Conservation (phyloP, 1,140 invertebrate species). For the Bacillus rossius region DNA sequence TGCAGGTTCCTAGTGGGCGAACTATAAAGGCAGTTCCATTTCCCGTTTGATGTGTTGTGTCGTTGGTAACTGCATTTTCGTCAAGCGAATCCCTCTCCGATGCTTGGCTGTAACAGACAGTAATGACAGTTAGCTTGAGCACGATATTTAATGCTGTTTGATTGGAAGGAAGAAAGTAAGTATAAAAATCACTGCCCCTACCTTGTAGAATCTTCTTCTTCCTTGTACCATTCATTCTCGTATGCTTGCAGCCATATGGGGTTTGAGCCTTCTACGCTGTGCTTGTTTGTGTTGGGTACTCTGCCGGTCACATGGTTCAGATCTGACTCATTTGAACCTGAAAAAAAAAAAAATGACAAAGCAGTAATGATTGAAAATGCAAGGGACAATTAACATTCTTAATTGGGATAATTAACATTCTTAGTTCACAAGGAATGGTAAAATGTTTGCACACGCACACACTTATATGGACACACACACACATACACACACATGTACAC, state of each 20-base stretch:
- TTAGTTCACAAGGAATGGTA: too few relatives aligned
- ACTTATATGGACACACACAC: too few relatives aligned
- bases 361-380: too few relatives aligned
- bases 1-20: slow-evolving; percentile 30
- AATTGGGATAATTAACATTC: too few relatives aligned
- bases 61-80: slow-evolving; percentile 72
- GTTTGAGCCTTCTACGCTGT: slow-evolving; percentile 89
- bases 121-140: not conserved
- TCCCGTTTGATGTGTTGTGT: slow-evolving; percentile 38
- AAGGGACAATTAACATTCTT: too few relatives aligned
- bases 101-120: slow-evolving; percentile 50
- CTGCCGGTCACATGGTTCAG: slow-evolving; percentile 54
- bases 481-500: too few relatives aligned
- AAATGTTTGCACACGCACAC: too few relatives aligned
- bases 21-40: not conserved
- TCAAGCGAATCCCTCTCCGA: slow-evolving; percentile 83
- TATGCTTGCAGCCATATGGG: slow-evolving; percentile 93
- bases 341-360: not conserved
- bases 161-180: too few relatives aligned
- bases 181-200: too few relatives aligned
- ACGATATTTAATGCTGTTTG: too few relatives aligned
- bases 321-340: slow-evolving; percentile 61
- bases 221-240: slow-evolving; percentile 93
- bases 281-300: slow-evolving; percentile 92
- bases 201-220: slow-evolving; percentile 49